Evolutionary conservation across 2,797 vertebrate species (phyloP), one percentile per base, ranked within the genome.

Genomic region (Parauchenoglanis punctatus): DNA sequence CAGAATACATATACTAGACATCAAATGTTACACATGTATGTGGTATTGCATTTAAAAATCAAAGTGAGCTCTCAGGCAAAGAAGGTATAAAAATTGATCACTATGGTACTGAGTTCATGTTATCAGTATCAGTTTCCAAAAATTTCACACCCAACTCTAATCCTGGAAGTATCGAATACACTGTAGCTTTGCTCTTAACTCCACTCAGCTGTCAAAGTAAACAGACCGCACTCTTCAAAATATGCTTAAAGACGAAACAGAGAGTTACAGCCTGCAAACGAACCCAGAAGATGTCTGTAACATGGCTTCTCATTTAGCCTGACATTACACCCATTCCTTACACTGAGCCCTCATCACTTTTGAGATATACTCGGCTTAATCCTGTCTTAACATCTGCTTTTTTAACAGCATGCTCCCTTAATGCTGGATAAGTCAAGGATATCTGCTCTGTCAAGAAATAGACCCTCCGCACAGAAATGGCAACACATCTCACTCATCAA

Each of bases 401-500:
- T 15, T 17, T 17, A 90, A 94, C 85, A 87, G 89, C 89, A 90
- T 89, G 90, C 90, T 85, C 92, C 73, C 86, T 93, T 93, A 86
- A 93, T 93, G 90, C 92, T 40, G 89, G 93, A 94, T 93, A 94
- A 94, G 92, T 93, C 46, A 5, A 63, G 63, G n/a, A 91, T 91
- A 94, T 94, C 93, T 92, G 92, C 65, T 76, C 87, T 93, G 93
- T 91, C 93, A 92, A 92, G 89, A 93, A 93, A 93, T 91, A 92
- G 92, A 92, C 93, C 90, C 88, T 91, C 88, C 90, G 91, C 90
- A 93, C 92, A 94, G 88, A 93, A 94, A 92, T 91, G 93, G 92
- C 94, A 92, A 91, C 92, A 87, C 91, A 91, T 91, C 92, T 94
- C 92, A 91, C 92, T 94, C 93, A 96, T 96, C 94, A 94, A 95